A percentile compares a stretch with the other conserved stretches of the same genome.
Evolutionary conservation across 37 sponge, comb jelly and placozoan genomes (phyloP).

Genomic region (Chondrilla cf. caribensis): DNA sequence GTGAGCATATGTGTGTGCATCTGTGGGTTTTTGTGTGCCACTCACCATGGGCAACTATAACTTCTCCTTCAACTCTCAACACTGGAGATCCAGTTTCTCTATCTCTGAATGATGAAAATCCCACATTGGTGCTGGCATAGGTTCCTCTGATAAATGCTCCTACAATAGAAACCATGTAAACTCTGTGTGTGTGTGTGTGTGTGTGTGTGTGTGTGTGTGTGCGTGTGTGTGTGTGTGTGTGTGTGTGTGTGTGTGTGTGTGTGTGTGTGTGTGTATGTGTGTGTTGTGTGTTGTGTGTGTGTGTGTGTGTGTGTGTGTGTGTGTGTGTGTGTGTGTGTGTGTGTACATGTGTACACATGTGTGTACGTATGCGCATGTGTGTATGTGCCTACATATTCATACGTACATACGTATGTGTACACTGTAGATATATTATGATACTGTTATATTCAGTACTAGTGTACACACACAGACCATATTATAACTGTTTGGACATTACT

Average conservation of each 20-base stretch:
- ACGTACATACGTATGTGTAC: neutral
- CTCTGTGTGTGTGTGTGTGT: no score
- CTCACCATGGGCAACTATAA: constrained; percentile 5
- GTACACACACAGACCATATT: neutral
- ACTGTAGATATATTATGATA: neutral
- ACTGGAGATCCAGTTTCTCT: neutral
- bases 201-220: no score
- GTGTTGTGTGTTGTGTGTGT: no score
- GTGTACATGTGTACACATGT: neutral
- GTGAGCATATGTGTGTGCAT: neutral
- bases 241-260: no score
- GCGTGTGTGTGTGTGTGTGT: neutral
- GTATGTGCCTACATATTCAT: neutral
- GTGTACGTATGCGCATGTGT: neutral
- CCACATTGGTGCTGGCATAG: neutral
- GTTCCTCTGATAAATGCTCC: neutral
- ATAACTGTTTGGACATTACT: no score
- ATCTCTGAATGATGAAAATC: neutral
- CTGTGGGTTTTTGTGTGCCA: neutral
- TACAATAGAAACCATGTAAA: no score
- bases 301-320: no score
- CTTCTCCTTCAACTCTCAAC: neutral
- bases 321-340: no score
- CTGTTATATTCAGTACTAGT: neutral
- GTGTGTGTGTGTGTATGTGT: no score